Evolutionary conservation across 64 coral and sea anemone genomes (phyloP).

Genomic region (Actinia equina): DNA sequence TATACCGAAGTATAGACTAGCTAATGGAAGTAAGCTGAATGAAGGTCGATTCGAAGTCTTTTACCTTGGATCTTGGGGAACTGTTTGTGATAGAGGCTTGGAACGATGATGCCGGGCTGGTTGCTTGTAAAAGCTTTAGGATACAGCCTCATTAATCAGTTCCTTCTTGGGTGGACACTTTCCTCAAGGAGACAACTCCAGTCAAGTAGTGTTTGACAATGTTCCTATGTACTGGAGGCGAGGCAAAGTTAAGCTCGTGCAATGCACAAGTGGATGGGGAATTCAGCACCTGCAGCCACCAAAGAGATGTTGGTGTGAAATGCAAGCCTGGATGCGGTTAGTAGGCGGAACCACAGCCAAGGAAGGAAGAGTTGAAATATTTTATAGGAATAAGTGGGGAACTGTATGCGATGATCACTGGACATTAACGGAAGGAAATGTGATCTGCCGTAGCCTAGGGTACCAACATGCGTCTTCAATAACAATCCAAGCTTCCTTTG

Average conservation of each 20-base stretch:
- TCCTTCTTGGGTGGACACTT: not conserved
- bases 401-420: constrained; percentile 53
- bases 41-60: constrained; percentile 46
- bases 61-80: constrained; percentile 32
- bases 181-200: not conserved
- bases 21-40: not conserved
- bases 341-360: not conserved
- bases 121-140: constrained; percentile 46
- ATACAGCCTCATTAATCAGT: not conserved
- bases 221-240: not conserved
- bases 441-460: constrained; percentile 52
- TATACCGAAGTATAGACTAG: not conserved
- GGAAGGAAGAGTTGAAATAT: constrained; percentile 4
- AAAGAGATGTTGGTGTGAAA: constrained; percentile 2
- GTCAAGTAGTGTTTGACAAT: not conserved
- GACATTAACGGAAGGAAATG: constrained; percentile 32
- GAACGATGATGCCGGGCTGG: constrained; percentile 19
- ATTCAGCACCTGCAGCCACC: not conserved
- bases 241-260: not conserved
- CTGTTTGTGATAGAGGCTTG: constrained; percentile 45
- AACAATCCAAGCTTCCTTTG: constrained; percentile 13
- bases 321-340: not conserved
- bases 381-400: constrained; percentile 26
- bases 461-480: constrained; percentile 24
- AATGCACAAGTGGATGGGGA: not conserved